These are phyloP conservation scores for Aphodius sticticus DNA, from an alignment of 2,888 invertebrate species.

Conservation along the genomic window DNA sequence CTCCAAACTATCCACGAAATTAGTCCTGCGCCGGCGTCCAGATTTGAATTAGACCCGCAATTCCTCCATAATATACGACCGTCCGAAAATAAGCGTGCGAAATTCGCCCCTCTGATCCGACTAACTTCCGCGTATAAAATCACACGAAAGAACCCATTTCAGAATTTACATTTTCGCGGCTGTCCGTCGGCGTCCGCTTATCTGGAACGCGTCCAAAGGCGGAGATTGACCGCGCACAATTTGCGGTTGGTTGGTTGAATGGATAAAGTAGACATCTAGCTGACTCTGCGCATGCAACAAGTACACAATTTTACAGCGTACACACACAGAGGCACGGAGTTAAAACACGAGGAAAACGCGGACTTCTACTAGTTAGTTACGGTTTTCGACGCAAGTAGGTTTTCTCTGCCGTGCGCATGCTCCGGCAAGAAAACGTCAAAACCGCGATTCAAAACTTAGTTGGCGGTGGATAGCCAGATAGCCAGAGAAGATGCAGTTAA, in stretches of 20 bases:
- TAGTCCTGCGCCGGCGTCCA: background rate
- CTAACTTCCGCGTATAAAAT: background rate
- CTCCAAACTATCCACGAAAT: no score
- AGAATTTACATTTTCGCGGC: background rate
- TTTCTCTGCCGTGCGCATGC: background rate
- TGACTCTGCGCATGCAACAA: background rate
- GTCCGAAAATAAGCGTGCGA: slow-evolving; percentile 4
- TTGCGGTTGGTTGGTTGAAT: background rate
- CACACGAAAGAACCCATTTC: background rate
- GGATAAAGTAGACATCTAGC: background rate
- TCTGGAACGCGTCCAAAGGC: background rate
- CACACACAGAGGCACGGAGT: background rate
- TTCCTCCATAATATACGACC: background rate
- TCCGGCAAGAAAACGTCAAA: background rate
- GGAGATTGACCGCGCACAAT: background rate
- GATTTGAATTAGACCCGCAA: background rate
- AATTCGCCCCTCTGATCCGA: background rate
- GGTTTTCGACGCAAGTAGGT: background rate
- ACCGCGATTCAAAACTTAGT: background rate
- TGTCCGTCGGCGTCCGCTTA: background rate
- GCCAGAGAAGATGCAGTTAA: background rate
- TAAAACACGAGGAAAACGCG: background rate
- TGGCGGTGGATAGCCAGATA: no score
- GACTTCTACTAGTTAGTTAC: background rate
- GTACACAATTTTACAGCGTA: background rate